These are phyloP conservation scores for Cantharis rufa DNA, from an alignment of 2,888 invertebrate species.

Conservation along the genomic window DNA sequence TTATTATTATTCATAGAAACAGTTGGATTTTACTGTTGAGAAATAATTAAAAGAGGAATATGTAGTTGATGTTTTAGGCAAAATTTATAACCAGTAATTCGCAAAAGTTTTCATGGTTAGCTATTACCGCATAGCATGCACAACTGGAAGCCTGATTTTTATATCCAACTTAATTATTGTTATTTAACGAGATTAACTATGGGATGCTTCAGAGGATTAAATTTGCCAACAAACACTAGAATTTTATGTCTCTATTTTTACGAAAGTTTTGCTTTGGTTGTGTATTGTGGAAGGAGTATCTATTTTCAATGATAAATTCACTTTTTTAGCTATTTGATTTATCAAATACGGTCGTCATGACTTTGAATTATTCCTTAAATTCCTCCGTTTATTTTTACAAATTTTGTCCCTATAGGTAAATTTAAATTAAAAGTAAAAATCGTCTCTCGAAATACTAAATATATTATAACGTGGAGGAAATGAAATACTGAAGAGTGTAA, in stretches of 20 bases:
- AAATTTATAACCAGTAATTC: conserved; percentile 5
- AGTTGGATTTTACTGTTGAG: conserved; percentile 27
- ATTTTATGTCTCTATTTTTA: no score
- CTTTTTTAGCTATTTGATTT: no score
- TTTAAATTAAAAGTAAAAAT: not conserved
- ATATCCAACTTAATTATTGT: not conserved
- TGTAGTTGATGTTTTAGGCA: conserved; percentile 6
- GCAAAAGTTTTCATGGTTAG: not conserved
- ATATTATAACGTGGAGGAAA: not conserved
- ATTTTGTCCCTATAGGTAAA: not conserved
- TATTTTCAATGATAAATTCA: no score
- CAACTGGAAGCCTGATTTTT: not conserved
- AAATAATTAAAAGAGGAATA: conserved; percentile 21
- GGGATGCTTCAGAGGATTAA: no score
- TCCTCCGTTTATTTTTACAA: no score
- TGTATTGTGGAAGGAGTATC: no score
- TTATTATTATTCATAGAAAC: conserved; percentile 32
- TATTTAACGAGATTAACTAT: not conserved
- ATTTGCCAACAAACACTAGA: no score
- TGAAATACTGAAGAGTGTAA: not conserved
- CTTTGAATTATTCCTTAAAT: no score
- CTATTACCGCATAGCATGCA: not conserved
- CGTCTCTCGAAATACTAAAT: not conserved
- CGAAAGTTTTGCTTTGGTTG: no score
- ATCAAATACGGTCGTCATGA: no score